phyloP scores from a whole-genome alignment of 2,113 vertebrate genomes.

The Hirundichthys speculiger region DNA sequence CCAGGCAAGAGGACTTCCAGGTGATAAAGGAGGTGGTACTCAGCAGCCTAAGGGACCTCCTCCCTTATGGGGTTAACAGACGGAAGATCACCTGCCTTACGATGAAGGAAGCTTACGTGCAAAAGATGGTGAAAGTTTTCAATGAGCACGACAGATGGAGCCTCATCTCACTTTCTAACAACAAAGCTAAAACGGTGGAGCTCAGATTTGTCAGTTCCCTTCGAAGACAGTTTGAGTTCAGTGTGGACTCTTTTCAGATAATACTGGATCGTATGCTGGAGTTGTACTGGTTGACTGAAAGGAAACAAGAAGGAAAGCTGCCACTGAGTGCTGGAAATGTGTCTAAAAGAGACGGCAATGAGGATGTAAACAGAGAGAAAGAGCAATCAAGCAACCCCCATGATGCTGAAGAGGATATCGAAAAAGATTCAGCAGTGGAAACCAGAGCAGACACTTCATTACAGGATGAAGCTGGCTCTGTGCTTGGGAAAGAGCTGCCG shows the following conservation, averaged over 20 bases:
- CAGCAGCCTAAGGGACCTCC: conserved; percentile 85
- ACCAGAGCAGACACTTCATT: neutral
- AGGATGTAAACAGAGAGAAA: conserved; percentile 25
- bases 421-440: conserved; percentile 33
- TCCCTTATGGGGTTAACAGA: conserved; percentile 88
- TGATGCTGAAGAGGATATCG: conserved; percentile 3
- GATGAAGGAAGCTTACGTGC: conserved; percentile 96
- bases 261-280: conserved; percentile 88
- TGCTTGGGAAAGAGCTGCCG: conserved; percentile 27
- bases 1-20: conserved; percentile 91
- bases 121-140: conserved; percentile 98
- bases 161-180: conserved; percentile 95
- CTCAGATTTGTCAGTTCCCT: conserved; percentile 93
- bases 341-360: conserved; percentile 27
- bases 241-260: conserved; percentile 97
- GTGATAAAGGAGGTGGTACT: conserved; percentile 93
- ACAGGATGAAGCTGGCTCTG: conserved; percentile 5
- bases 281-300: conserved; percentile 83
- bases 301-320: conserved; percentile 51
- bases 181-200: conserved; percentile 93
- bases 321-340: conserved; percentile 29
- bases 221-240: conserved; percentile 95
- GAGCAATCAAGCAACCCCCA: neutral
- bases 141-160: conserved; percentile 92
- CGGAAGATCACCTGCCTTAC: conserved; percentile 91